phyloP scores from a whole-genome alignment of 92 coral and sea anemone genomes.

The Zoanthus sociatus region DNA sequence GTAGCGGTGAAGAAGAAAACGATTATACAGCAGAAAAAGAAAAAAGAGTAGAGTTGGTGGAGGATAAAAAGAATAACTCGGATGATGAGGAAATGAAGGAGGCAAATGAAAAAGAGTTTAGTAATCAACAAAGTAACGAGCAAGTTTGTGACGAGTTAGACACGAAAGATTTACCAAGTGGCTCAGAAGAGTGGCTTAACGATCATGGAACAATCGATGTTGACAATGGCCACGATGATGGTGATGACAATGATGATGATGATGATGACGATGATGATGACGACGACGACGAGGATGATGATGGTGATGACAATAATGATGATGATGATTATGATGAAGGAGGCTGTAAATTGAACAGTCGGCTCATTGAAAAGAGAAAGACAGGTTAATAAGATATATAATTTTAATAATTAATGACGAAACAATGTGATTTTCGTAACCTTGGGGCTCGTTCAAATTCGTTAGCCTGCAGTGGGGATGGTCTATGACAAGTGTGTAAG shows the following conservation, averaged over 20 bases:
- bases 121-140: conserved; percentile 33
- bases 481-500: neutral
- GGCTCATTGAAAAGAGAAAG: neutral
- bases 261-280: neutral
- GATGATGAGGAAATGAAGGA: neutral
- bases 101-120: neutral
- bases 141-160: conserved; percentile 28
- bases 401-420: neutral
- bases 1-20: neutral
- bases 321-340: neutral
- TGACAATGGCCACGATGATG: conserved; percentile 6
- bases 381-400: neutral
- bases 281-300: neutral
- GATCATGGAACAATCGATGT: neutral
- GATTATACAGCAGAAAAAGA: neutral
- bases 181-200: conserved; percentile 34
- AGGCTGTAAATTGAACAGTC: neutral
- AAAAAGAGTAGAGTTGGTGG: conserved; percentile 17
- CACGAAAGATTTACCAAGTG: conserved; percentile 32
- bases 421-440: neutral
- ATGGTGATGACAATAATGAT: neutral
- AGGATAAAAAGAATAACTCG: conserved; percentile 8
- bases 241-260: neutral
- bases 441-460: neutral
- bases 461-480: neutral